Evolutionary conservation across 2,113 vertebrate genomes (phyloP).

Genomic region (Cyrtonyx montezumae): DNA sequence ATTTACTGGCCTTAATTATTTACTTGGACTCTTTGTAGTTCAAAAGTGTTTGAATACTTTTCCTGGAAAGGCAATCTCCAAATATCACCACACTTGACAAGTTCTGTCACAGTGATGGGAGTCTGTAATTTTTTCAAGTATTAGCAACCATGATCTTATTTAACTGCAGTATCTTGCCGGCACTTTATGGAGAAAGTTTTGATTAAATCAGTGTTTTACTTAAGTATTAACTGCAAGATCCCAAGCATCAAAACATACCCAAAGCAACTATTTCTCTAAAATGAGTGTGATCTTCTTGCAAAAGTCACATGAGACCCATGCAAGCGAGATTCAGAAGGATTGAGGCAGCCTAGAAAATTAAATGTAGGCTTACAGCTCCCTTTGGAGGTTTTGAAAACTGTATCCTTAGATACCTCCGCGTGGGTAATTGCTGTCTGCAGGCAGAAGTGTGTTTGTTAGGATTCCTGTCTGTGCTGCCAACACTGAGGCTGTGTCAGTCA

Average conservation of each 20-base stretch:
- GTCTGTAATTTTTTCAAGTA: not conserved
- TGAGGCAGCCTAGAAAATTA: not conserved
- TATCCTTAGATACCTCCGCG: not conserved
- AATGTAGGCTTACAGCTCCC: not conserved
- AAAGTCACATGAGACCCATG: not conserved
- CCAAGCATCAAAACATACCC: not conserved
- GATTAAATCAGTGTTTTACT: not conserved
- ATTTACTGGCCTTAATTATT: slow-evolving; percentile 43
- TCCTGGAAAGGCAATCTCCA: not conserved
- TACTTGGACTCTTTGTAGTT: slow-evolving; percentile 18
- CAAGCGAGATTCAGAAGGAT: not conserved
- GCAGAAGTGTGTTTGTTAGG: not conserved
- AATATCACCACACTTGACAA: not conserved
- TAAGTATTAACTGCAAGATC: not conserved
- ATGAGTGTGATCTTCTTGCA: not conserved
- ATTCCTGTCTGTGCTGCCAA: fast-evolving
- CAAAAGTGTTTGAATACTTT: not conserved
- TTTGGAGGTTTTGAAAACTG: not conserved
- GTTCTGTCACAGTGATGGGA: not conserved
- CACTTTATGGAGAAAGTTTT: not conserved
- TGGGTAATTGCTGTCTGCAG: not conserved
- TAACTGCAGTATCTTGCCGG: not conserved
- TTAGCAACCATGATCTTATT: not conserved
- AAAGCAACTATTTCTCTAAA: not conserved
- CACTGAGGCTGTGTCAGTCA: not conserved